Percentiles rank a stretch among this genome's conserved stretches.
phyloP scores from a whole-genome alignment of 2,888 invertebrate species.

The Apantesis nais region DNA sequence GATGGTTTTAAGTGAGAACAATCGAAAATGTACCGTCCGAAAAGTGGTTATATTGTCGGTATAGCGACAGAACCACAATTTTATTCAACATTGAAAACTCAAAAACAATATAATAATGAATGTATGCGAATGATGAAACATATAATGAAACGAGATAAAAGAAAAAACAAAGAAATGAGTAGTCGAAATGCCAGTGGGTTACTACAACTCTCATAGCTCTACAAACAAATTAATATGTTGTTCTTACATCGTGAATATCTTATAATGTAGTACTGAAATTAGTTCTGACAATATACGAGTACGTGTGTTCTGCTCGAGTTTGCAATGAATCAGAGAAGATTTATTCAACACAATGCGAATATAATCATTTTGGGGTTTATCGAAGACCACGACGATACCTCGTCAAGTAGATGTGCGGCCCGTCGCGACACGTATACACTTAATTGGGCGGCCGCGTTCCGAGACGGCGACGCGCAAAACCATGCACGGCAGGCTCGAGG shows the following conservation, averaged over 20 bases:
- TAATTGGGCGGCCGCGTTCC: constrained; percentile 12
- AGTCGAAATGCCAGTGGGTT: no score
- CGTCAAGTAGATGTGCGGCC: neutral
- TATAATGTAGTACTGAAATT: no score
- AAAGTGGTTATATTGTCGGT: no score
- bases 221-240: neutral
- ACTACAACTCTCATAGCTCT: neutral
- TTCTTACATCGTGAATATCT: neutral
- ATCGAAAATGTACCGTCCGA: no score
- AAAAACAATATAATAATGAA: neutral
- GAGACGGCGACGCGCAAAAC: constrained; percentile 10
- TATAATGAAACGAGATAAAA: no score
- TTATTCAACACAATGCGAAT: neutral
- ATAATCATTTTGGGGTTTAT: neutral
- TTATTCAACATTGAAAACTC: neutral
- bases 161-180: no score
- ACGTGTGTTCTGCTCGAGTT: neutral
- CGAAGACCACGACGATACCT: neutral
- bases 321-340: neutral
- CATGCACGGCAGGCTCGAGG: neutral
- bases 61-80: neutral
- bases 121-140: neutral
- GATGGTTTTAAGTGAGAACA: neutral
- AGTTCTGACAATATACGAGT: no score
- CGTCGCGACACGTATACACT: neutral